A percentile compares a stretch with the other conserved stretches of the same genome.
Evolutionary conservation across 1,140 invertebrate genomes (phyloP).

Genomic region (Hesperophylax magnus): DNA sequence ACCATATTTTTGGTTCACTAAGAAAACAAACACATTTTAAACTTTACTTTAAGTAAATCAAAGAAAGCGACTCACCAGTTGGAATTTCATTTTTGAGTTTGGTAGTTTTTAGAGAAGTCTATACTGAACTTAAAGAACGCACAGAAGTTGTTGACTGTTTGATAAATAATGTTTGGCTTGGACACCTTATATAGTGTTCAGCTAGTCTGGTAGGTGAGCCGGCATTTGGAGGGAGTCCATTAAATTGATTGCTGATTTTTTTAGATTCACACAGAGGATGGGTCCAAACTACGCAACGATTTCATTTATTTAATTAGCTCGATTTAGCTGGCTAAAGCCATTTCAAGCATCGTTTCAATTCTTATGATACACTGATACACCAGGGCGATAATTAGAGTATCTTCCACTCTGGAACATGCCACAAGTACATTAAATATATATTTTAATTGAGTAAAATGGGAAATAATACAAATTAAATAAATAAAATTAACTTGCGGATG

Average conservation of each 20-base stretch:
- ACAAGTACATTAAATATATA: no score
- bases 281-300: not conserved
- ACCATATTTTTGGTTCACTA: no score
- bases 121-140: not conserved
- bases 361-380: no score
- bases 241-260: not conserved
- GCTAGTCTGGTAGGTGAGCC: not conserved
- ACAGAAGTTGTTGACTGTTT: slow-evolving; percentile 12
- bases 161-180: not conserved
- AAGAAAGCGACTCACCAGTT: slow-evolving; percentile 43
- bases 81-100: slow-evolving; percentile 47
- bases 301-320: not conserved
- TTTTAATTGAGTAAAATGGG: no score
- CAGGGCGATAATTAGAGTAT: no score
- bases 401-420: no score
- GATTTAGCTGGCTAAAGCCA: no score
- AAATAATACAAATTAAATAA: no score
- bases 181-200: not conserved
- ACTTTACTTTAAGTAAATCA: not conserved
- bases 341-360: no score
- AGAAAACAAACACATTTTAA: no score
- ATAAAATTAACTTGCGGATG: no score
- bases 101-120: not conserved
- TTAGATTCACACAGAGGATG: not conserved
- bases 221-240: not conserved